Percentiles rank a stretch among this genome's conserved stretches.
Evolutionary conservation across 2,888 invertebrate species (phyloP).

Genomic region (Xylocampa areola): DNA sequence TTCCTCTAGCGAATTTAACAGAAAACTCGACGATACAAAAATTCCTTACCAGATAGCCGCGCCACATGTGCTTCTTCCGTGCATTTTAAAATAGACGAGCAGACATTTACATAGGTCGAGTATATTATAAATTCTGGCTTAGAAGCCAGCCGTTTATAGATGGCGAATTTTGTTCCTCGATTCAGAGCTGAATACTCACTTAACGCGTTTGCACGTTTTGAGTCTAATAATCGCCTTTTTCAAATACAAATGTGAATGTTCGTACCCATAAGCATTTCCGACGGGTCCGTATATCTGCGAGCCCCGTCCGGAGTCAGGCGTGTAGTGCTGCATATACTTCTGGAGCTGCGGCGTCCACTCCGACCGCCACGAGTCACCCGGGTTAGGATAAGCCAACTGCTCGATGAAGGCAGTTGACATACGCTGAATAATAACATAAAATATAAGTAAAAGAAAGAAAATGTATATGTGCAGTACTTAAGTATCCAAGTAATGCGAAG

Average conservation of each 20-base stretch:
- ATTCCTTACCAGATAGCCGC: not conserved
- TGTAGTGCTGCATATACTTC: constrained; percentile 88
- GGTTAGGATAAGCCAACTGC: constrained; percentile 85
- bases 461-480: too few species aligned
- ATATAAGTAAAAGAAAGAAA: not conserved
- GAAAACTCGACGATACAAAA: constrained; percentile 33
- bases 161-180: too few species aligned
- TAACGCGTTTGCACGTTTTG: too few species aligned
- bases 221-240: too few species aligned
- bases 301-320: constrained; percentile 87
- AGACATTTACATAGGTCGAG: too few species aligned
- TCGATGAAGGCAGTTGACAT: constrained; percentile 88
- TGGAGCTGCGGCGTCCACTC: constrained; percentile 88
- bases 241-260: constrained; percentile 2
- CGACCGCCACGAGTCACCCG: constrained; percentile 88
- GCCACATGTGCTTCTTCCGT: not conserved
- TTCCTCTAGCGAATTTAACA: constrained; percentile 41
- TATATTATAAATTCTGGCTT: too few species aligned
- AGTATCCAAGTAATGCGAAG: too few species aligned
- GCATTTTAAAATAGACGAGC: too few species aligned
- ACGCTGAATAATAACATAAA: constrained; percentile 69
- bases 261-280: constrained; percentile 83
- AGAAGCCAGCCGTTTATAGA: too few species aligned
- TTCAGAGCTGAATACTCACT: too few species aligned
- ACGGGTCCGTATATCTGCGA: constrained; percentile 85